Conservation (phyloP, 2,888 invertebrate species). For the Heliconius hortense region DNA sequence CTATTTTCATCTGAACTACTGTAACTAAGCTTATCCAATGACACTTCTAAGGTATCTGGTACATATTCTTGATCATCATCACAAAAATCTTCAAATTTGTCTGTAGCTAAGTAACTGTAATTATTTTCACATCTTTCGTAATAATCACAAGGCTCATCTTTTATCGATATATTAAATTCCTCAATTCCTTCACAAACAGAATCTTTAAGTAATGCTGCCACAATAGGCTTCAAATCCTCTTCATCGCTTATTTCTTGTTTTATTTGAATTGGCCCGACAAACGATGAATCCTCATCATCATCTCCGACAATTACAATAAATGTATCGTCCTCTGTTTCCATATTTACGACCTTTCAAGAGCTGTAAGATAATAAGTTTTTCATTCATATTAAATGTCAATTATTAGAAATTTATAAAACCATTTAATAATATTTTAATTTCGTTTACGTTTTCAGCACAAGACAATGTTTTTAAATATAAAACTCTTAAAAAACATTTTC, state of each 20-base stretch:
- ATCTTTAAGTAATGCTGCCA: conserved; percentile 51
- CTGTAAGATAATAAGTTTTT: conserved; percentile 9
- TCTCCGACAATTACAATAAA: conserved; percentile 55
- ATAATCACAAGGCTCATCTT: conserved; percentile 15
- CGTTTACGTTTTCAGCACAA: not conserved
- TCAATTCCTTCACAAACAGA: conserved; percentile 48
- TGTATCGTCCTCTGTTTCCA: conserved; percentile 55
- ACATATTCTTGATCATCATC: conserved; percentile 29
- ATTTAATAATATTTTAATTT: not conserved
- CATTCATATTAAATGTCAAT: not conserved
- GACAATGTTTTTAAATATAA: not conserved
- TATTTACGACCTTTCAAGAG: conserved; percentile 32
- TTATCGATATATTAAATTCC: conserved; percentile 8
- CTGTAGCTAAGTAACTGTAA: conserved; percentile 18
- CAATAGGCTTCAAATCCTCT: conserved; percentile 40
- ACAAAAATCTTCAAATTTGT: conserved; percentile 29
- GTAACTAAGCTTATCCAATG: conserved; percentile 4
- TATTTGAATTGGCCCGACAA: conserved; percentile 42
- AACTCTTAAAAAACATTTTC: not conserved
- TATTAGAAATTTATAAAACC: not conserved
- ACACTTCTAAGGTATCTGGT: conserved; percentile 22
- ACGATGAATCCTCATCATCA: conserved; percentile 37
- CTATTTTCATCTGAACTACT: conserved; percentile 15
- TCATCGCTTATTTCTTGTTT: conserved; percentile 50
- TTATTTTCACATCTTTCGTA: conserved; percentile 29